A percentile compares a stretch with the other conserved stretches of the same genome.
Evolutionary conservation across 2,113 vertebrate genomes (phyloP).

Genomic region (Channa maculata): DNA sequence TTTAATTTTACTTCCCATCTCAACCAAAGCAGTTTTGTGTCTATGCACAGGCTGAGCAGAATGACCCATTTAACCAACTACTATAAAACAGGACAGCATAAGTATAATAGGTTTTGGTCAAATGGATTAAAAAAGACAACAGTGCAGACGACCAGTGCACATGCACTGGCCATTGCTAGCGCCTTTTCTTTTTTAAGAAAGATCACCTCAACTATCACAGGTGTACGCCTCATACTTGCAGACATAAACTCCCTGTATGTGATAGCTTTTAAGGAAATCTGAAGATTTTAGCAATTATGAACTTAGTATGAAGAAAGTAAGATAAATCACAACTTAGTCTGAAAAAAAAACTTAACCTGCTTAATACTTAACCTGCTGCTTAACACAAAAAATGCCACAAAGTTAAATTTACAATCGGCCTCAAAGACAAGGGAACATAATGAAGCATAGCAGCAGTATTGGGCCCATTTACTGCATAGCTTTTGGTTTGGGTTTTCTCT

Average conservation of each 20-base stretch:
- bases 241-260: background rate
- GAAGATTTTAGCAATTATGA: no score
- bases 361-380: no score
- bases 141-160: background rate
- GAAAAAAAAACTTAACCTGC: no score
- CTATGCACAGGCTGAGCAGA: slow-evolving; percentile 13
- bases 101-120: background rate
- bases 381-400: background rate
- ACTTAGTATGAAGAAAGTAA: no score
- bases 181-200: background rate
- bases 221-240: background rate
- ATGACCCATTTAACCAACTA: slow-evolving; percentile 37
- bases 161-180: background rate
- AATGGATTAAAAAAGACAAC: background rate
- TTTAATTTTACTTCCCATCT: slow-evolving; percentile 37
- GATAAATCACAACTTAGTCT: no score
- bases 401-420: background rate
- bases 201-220: background rate
- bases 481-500: slow-evolving; percentile 6
- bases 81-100: slow-evolving; percentile 31
- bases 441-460: background rate
- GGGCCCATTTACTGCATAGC: background rate
- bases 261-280: no score
- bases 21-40: slow-evolving; percentile 33
- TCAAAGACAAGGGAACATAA: background rate